Base-by-base conservation (phyloP, 1,140 invertebrate genomes). In the Copidosoma floridanum region DNA sequence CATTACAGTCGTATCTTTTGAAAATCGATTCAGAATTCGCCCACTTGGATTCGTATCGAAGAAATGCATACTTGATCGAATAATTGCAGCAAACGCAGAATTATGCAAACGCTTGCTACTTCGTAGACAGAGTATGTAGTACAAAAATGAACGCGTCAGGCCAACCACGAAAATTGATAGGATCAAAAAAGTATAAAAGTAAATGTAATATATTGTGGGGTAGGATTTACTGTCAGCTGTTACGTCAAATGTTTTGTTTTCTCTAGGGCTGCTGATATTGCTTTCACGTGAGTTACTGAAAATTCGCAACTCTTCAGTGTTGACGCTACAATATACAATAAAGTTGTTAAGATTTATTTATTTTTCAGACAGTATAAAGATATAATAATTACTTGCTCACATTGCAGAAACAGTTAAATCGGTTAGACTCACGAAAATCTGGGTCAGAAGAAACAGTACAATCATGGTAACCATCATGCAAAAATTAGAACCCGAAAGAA, bases 21-120 rank as follows among this genome's bases (percentile, higher is more conserved):
- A 86, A 65, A 91, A 91, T 40, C 89, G 74, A 71, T 91, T 91
- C 2, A 91, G 71, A 18, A 90, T 89, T 46, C 88, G 72, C 2
- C 89, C 89, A 38, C 85, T 86, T 4, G 88, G 87, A 46, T 89
- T 93, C 0, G 81, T 83, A 63, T 93, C 88, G 63, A 92, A 94
- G 68, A 94, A 94, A 52, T 84, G 73, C 85, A 93, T 89, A 14
- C 60, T 71, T 0, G 82, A 77, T 43, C 74, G 70, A 2, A 89
- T 77, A 12, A 89, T 73, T 38, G 79, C 80, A 27, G 71, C 66
- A 70, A 91, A 91, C 81, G 89, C 86, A 21, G 69, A 74, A 64
- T 89, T 84, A 70, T 92, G 89, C 1, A 92, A 70, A 43, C 78
- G 82, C 54, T 85, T 82, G 1, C 88, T 89, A 38, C 86, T 81